phyloP scores from a whole-genome alignment of 2,797 vertebrate genomes.

The Psittacula echo region DNA sequence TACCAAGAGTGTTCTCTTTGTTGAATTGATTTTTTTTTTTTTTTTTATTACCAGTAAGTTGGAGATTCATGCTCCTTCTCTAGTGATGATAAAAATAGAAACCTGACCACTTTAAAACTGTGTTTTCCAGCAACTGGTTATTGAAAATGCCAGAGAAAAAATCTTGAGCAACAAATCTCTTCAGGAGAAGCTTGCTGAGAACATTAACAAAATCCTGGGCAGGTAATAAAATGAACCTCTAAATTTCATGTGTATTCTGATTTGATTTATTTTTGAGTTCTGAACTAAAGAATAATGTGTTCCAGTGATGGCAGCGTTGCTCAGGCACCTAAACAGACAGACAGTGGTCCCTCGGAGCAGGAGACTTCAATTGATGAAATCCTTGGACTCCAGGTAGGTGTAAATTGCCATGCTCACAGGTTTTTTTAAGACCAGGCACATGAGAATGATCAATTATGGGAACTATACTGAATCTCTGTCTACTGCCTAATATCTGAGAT shows the following conservation, averaged over 20 bases:
- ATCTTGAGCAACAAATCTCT: conserved; percentile 93
- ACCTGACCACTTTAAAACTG: conserved; percentile 44
- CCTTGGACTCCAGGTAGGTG: conserved; percentile 90
- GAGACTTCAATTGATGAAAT: conserved; percentile 98
- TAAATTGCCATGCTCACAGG: neutral
- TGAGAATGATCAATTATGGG: neutral
- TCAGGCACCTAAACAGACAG: conserved; percentile 84
- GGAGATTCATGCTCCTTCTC: neutral
- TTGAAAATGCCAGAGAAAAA: conserved; percentile 97
- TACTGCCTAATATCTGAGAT: neutral
- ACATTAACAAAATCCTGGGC: conserved; percentile 97
- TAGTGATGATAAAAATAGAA: neutral
- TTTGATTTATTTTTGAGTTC: neutral
- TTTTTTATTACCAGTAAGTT: neutral
- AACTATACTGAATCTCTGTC: neutral
- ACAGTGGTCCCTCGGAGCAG: conserved; percentile 83
- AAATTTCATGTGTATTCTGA: neutral
- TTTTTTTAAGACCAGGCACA: neutral
- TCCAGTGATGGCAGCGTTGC: conserved; percentile 84
- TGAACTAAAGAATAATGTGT: conserved; percentile 43
- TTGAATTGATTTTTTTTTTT: neutral
- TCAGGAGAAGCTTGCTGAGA: conserved; percentile 98
- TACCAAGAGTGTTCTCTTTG: neutral
- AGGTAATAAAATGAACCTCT: conserved; percentile 80
- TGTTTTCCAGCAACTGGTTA: conserved; percentile 92